These are phyloP conservation scores for Cromileptes altivelis DNA, from an alignment of 2,113 vertebrate species.

Conservation along the genomic window DNA sequence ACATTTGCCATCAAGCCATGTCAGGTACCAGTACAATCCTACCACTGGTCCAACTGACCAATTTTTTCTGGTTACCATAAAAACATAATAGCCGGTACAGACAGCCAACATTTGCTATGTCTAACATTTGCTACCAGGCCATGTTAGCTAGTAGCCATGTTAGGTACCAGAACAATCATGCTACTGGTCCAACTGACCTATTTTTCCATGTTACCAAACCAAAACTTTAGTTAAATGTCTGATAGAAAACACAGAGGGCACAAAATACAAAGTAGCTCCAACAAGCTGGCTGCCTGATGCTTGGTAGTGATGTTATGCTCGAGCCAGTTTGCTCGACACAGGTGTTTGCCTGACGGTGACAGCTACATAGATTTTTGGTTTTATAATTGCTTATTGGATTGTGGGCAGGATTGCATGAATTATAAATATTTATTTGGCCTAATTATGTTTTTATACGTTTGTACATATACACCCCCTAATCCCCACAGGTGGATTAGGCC, in stretches of 20 bases:
- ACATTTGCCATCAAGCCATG: background rate
- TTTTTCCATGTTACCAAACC: background rate
- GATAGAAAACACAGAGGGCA: background rate
- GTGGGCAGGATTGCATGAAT: background rate
- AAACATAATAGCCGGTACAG: no score
- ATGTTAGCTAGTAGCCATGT: background rate
- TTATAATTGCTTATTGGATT: background rate
- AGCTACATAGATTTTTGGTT: background rate
- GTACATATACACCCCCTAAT: background rate
- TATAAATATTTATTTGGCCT: background rate
- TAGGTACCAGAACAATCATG: background rate
- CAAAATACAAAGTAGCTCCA: background rate
- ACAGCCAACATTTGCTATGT: no score
- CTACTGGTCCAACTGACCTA: accelerated
- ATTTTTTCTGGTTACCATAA: background rate
- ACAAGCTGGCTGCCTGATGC: background rate
- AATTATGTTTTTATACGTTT: background rate
- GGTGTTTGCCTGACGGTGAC: background rate
- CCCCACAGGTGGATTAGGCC: background rate
- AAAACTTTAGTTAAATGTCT: background rate
- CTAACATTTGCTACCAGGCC: background rate
- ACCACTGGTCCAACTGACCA: accelerated
- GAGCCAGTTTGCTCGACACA: no score
- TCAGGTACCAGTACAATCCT: no score
- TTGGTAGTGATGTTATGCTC: background rate